Evolutionary conservation across 2,888 invertebrate genomes (phyloP).

Genomic region (Girardia tigrina): DNA sequence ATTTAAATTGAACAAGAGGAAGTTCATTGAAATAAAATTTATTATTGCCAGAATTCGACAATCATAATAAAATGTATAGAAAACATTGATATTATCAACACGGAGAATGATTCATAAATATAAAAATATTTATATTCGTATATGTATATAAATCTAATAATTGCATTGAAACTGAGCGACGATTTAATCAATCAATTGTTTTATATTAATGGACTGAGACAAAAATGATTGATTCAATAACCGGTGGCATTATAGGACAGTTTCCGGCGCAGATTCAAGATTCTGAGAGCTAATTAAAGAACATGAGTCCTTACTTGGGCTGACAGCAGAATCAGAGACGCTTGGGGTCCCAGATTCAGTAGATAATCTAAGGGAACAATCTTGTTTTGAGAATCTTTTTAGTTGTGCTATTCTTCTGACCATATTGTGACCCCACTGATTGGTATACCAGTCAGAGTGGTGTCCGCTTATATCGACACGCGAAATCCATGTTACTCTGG

Average conservation of each 20-base stretch:
- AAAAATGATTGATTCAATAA: too few relatives aligned
- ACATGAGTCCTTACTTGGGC: not conserved
- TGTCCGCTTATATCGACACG: not conserved
- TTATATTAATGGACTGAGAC: too few relatives aligned
- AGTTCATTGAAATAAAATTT: too few relatives aligned
- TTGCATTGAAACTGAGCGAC: too few relatives aligned
- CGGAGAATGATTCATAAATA: too few relatives aligned
- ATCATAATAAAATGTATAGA: too few relatives aligned
- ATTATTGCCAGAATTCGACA: too few relatives aligned
- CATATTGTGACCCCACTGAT: slow-evolving; percentile 8
- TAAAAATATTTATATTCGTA: too few relatives aligned
- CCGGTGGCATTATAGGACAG: not conserved
- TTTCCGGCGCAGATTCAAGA: slow-evolving; percentile 11
- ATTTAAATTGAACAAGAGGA: too few relatives aligned
- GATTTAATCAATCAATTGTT: too few relatives aligned
- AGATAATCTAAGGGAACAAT: not conserved
- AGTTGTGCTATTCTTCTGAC: not conserved
- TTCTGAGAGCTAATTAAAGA: not conserved
- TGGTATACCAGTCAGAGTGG: not conserved
- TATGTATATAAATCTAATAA: too few relatives aligned
- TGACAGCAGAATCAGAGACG: not conserved
- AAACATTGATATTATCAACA: too few relatives aligned
- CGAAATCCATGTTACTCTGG: not conserved
- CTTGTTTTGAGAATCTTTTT: not conserved
- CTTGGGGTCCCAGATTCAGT: not conserved